Evolutionary conservation across 2,888 invertebrate species (phyloP).

Genomic region (Tetheella fluctuosa): DNA sequence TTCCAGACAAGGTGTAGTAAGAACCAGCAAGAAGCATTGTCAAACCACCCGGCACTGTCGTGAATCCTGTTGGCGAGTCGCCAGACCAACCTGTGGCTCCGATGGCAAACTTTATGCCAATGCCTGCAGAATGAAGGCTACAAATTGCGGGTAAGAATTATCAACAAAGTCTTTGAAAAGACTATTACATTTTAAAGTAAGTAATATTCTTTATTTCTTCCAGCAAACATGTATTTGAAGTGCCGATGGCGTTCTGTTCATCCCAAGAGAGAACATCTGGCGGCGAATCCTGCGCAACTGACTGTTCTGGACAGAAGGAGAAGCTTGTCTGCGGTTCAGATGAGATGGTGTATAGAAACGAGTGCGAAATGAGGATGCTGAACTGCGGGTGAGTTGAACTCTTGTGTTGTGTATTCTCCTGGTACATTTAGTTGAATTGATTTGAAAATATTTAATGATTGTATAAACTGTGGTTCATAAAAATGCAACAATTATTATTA

Average conservation of each 20-base stretch:
- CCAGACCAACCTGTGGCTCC: conserved; percentile 94
- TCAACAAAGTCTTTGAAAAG: no score
- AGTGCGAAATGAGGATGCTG: conserved; percentile 94
- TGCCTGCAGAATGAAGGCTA: conserved; percentile 95
- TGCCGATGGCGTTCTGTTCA: conserved; percentile 94
- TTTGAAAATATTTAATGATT: no score
- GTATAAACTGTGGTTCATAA: neutral
- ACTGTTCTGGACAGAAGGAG: conserved; percentile 89
- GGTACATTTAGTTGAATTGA: neutral
- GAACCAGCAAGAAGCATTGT: conserved; percentile 95
- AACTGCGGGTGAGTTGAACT: conserved; percentile 90
- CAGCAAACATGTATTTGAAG: conserved; percentile 96
- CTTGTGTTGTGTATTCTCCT: conserved; percentile 10
- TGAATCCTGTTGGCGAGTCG: conserved; percentile 95
- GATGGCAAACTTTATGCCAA: conserved; percentile 95
- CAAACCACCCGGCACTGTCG: conserved; percentile 95
- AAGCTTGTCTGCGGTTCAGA: conserved; percentile 94
- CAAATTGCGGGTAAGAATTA: conserved; percentile 91
- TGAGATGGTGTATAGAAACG: conserved; percentile 93
- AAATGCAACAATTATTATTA: neutral
- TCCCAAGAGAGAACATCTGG: conserved; percentile 89
- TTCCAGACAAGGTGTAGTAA: conserved; percentile 91
- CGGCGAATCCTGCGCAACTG: conserved; percentile 88
- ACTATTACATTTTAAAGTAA: no score
- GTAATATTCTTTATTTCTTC: conserved; percentile 24